Base-by-base conservation (phyloP, 2,797 vertebrate species). In the Urocyon cinereoargenteus region DNA sequence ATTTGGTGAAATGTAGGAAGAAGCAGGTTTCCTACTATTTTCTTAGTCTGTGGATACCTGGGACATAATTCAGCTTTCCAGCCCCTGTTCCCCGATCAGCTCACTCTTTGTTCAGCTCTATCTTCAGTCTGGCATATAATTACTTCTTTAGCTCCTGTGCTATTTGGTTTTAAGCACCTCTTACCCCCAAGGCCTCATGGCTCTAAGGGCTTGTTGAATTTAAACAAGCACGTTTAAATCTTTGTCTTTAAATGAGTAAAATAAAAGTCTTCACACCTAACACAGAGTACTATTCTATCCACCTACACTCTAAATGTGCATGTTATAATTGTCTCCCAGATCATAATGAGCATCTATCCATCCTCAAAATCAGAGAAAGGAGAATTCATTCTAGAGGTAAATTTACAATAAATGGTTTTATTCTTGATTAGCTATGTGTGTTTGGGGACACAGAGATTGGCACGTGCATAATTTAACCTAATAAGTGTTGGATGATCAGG, bases 141-240 rank as follows among this genome's bases (percentile, higher is more conserved):
- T 98, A 98, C 84, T 97, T 98, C 70, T 97, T 98, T 94, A 97
- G 94, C 79, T 98, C 86, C 96, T 94, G 51, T 96, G 96, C 96
- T 97, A 93, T 95, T 98, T 98, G 97, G 88, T 96, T 98, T 98
- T 97, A 98, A 98, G 98, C 95, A 98, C 96, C 98, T 98, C 95
- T 97, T 97, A 98, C 90, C 87, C 92, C 90, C 85, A 98, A 98
- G 88, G 96, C 97, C 94, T 94, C 96, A 77, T 86, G 92, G 86
- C 73, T 98, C 11, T 92, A 94, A 97, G 96, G 97, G 97, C 86
- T 96, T 97, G 95, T 90, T 97, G 96, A 98, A 97, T 98, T 97
- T 97, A 98, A 98, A 98, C 78, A 97, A 98, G 96, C 57, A 81
- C 96, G 98, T 97, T 98, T 94, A 91, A 96, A 97, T 96, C 96